These are phyloP conservation scores for Brachyopa scutellaris DNA, from an alignment of 2,888 invertebrate genomes.

Conservation along the genomic window DNA sequence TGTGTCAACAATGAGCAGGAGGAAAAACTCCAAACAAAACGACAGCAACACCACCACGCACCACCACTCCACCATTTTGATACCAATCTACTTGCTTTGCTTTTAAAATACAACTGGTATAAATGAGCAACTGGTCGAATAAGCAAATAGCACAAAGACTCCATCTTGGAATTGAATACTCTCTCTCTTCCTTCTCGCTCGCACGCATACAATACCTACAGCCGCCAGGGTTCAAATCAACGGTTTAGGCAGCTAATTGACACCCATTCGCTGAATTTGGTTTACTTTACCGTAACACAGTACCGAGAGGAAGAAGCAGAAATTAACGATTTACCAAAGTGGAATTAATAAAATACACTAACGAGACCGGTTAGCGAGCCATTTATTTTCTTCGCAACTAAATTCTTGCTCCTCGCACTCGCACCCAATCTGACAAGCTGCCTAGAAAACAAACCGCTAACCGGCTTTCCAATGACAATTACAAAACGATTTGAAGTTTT, in stretches of 20 bases:
- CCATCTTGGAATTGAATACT: slow-evolving; percentile 65
- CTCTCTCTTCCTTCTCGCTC: slow-evolving; percentile 24
- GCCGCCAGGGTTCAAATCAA: slow-evolving; percentile 37
- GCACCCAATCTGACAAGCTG: neutral
- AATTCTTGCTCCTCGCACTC: slow-evolving; percentile 51
- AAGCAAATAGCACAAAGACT: slow-evolving; percentile 41
- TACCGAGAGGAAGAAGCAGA: slow-evolving; percentile 19
- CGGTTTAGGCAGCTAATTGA: slow-evolving; percentile 68
- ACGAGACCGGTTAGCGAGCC: slow-evolving; percentile 67
- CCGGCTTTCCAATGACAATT: slow-evolving; percentile 58
- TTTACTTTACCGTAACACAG: slow-evolving; percentile 20
- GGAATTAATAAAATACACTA: slow-evolving; percentile 69
- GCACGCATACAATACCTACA: neutral
- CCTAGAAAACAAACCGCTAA: slow-evolving; percentile 50
- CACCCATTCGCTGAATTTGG: slow-evolving; percentile 58
- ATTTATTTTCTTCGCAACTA: slow-evolving; percentile 57
- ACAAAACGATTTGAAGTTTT: slow-evolving; percentile 35
- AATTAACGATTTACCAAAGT: slow-evolving; percentile 58
- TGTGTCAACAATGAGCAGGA: slow-evolving; percentile 77
- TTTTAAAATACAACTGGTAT: slow-evolving; percentile 43
- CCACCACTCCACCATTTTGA: slow-evolving; percentile 62
- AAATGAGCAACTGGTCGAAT: slow-evolving; percentile 68
- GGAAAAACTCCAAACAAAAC: slow-evolving; percentile 37
- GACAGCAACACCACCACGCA: slow-evolving; percentile 10
- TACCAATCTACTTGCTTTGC: slow-evolving; percentile 23